Base-by-base conservation (phyloP, 2,888 invertebrate species). In the Drosophila tripunctata region DNA sequence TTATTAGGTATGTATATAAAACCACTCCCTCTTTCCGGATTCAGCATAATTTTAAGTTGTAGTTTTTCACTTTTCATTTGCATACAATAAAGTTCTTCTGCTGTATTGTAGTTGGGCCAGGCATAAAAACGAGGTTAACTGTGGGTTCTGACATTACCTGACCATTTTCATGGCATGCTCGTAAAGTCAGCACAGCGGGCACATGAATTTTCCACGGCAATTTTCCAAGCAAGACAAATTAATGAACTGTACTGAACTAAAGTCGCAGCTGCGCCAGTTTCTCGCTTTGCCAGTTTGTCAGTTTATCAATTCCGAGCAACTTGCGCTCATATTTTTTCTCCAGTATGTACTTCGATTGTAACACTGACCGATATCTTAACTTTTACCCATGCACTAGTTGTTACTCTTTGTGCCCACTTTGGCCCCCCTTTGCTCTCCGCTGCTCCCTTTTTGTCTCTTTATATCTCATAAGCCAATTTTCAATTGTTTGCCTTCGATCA, bases 361-460 rank as follows among this genome's bases (percentile, higher is more conserved):
- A 61, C 73, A 88, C 78, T 88, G 88, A 88, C 87, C 87, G 81
- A 88, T 84, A 87, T 88, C 76, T 75, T 69, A 78, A 77, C 84
- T 86, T 86, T 86, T 86, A 84, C 83, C 71, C 71, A 38, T 44
- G 44, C 43, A 38, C 12, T 30, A 22, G 24, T 41, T 66, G 24
- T 36, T 27, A 27, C 27, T 10, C 10, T 10, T 27, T 10, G 10
- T 8, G 27, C 27, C 27, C 10, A 10, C 10, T 27, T 27, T 27
- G 10, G 10, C n/a, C 19, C 56, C 5, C 15, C 4, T 19, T 41
- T 14, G 17, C 35, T 14, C 41, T 35, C n/a, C n/a, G n/a, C n/a
- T n/a, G n/a, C n/a, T n/a, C n/a, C n/a, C n/a, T n/a, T n/a, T n/a
- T n/a, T n/a, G n/a, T n/a, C 10, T 30, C 24, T 24, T 24, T 24